Evolutionary conservation across 2,113 vertebrate species (phyloP).

Genomic region (Cricetomys ansorgei): DNA sequence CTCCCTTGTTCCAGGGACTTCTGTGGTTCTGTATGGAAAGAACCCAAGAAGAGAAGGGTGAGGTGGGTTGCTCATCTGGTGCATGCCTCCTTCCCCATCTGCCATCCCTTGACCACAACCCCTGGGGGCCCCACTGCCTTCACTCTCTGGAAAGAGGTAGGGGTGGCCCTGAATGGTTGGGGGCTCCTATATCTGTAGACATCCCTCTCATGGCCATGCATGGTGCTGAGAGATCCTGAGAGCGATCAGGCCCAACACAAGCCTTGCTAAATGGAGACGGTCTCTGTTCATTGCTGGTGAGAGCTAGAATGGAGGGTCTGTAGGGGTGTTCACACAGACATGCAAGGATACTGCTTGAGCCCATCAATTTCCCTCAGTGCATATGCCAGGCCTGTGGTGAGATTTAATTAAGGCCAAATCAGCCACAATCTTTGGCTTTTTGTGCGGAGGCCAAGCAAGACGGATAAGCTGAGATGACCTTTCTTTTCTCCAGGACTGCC

Average conservation of each 20-base stretch:
- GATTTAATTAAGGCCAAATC: conserved; percentile 81
- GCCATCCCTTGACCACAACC: no score
- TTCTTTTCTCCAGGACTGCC: neutral
- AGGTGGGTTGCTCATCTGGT: neutral
- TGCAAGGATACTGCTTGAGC: conserved; percentile 48
- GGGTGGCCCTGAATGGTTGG: no score
- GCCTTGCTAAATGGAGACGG: conserved; percentile 77
- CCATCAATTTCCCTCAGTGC: conserved; percentile 60
- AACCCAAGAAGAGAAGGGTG: neutral
- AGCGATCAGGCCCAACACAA: conserved; percentile 68
- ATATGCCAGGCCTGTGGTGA: conserved; percentile 34
- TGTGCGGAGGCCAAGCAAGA: accelerated
- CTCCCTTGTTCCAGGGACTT: neutral
- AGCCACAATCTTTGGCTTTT: neutral
- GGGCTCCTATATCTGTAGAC: neutral
- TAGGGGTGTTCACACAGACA: conserved; percentile 37
- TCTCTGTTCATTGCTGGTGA: conserved; percentile 63
- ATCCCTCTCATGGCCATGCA: neutral
- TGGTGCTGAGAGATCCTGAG: conserved; percentile 72
- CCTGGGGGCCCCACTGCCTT: neutral
- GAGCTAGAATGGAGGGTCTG: conserved; percentile 33
- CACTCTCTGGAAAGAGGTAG: neutral
- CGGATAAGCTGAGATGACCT: neutral
- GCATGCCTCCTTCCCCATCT: no score
- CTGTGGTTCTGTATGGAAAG: neutral